Evolutionary conservation across 2,888 invertebrate genomes (phyloP).

Genomic region (Drosophila siamana): DNA sequence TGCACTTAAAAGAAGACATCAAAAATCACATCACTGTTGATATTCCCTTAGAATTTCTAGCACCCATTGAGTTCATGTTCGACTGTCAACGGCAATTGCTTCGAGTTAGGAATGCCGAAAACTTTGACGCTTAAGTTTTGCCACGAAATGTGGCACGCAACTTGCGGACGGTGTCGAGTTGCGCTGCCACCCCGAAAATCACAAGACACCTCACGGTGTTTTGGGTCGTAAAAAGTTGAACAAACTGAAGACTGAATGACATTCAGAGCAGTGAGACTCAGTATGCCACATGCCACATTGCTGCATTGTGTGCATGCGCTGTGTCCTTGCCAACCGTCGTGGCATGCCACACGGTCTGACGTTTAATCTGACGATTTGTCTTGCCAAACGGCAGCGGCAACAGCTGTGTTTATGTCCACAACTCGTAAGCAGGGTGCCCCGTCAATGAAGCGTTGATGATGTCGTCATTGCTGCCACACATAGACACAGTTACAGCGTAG

Average conservation of each 20-base stretch:
- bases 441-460: slow-evolving; percentile 77
- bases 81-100: background rate
- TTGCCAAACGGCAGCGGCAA: slow-evolving; percentile 39
- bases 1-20: too few relatives aligned
- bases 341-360: slow-evolving; percentile 35
- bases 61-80: too few relatives aligned
- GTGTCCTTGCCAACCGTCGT: slow-evolving; percentile 33
- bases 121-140: slow-evolving; percentile 11
- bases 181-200: background rate
- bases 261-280: slow-evolving; percentile 19
- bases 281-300: background rate
- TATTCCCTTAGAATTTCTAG: too few relatives aligned
- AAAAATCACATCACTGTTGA: too few relatives aligned
- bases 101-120: background rate
- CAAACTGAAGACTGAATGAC: slow-evolving; percentile 49
- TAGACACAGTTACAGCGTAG: slow-evolving; percentile 11
- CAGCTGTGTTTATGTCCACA: slow-evolving; percentile 64
- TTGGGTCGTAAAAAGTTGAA: slow-evolving; percentile 54
- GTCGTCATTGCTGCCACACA: slow-evolving; percentile 64
- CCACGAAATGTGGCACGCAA: slow-evolving; percentile 12
- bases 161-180: slow-evolving; percentile 8
- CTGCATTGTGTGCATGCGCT: slow-evolving; percentile 7
- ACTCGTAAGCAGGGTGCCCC: slow-evolving; percentile 36
- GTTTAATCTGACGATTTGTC: slow-evolving; percentile 55
- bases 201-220: background rate